phyloP scores from a whole-genome alignment of 2,797 vertebrate species.

The Cuculus canorus region DNA sequence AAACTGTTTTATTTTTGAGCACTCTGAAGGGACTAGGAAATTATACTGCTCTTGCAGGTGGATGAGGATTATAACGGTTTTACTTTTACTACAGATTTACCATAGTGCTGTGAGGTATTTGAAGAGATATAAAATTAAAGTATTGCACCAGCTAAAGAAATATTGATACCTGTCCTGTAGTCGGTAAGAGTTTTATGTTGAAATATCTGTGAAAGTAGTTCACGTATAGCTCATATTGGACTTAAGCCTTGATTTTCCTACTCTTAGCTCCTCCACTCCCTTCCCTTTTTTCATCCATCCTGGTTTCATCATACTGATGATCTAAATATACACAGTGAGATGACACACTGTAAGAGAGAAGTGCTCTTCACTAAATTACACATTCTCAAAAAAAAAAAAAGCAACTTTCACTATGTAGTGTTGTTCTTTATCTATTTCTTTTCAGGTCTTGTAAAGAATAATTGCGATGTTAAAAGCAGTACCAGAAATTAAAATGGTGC shows the following conservation, averaged over 20 bases:
- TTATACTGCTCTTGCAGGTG: neutral
- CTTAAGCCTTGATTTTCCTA: neutral
- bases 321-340: neutral
- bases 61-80: constrained; percentile 7
- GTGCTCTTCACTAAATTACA: neutral
- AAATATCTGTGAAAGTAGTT: neutral
- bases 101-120: neutral
- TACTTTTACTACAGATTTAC: neutral
- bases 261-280: neutral
- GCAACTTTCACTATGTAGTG: neutral
- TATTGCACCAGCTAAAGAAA: neutral
- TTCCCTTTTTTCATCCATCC: neutral
- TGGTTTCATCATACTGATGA: neutral
- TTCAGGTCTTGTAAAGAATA: neutral
- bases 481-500: neutral
- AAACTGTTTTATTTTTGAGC: constrained; percentile 12
- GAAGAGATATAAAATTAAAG: neutral
- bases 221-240: neutral
- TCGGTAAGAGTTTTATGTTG: neutral
- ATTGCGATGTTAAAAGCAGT: neutral
- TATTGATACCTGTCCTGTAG: neutral
- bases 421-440: neutral
- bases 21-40: neutral
- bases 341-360: neutral
- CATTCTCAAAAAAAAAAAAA: neutral